phyloP scores from a whole-genome alignment of 1,140 invertebrate species.

The Lethocerus indicus region DNA sequence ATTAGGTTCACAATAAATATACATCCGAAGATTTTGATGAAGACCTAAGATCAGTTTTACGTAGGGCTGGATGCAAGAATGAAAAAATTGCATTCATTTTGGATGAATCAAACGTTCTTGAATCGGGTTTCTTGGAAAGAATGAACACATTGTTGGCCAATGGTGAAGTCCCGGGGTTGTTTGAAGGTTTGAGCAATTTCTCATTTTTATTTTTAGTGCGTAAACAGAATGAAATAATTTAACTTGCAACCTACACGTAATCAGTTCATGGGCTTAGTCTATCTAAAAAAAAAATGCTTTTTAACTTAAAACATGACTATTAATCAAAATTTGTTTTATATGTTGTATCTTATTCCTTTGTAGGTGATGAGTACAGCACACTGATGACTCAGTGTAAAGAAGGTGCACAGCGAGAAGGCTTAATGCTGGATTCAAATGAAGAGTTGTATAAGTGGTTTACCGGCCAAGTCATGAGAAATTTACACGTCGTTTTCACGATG shows the following conservation, averaged over 20 bases:
- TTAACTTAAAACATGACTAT: too few relatives aligned
- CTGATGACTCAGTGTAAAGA: conserved; percentile 99
- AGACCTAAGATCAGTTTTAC: conserved; percentile 82
- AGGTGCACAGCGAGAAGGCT: conserved; percentile 89
- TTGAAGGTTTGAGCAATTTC: conserved; percentile 36
- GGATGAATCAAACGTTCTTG: conserved; percentile 97
- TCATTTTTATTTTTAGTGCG: too few relatives aligned
- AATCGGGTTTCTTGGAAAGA: conserved; percentile 94
- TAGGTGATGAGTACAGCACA: conserved; percentile 91
- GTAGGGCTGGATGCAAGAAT: conserved; percentile 90
- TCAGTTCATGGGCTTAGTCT: too few relatives aligned
- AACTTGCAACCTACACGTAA: too few relatives aligned
- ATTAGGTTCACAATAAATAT: conserved; percentile 94
- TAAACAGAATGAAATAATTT: too few relatives aligned
- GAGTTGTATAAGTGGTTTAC: conserved; percentile 99
- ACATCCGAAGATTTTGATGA: conserved; percentile 98
- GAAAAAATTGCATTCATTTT: conserved; percentile 99
- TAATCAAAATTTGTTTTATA: neutral
- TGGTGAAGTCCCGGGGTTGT: conserved; percentile 90
- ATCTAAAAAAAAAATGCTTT: too few relatives aligned
- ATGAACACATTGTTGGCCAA: conserved; percentile 99
- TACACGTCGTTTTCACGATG: conserved; percentile 99
- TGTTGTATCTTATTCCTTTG: conserved; percentile 1
- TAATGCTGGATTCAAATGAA: conserved; percentile 97
- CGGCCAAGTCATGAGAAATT: conserved; percentile 93